Evolutionary conservation across 2,113 vertebrate species (phyloP).

Genomic region (Dendropsophus ebraccatus): DNA sequence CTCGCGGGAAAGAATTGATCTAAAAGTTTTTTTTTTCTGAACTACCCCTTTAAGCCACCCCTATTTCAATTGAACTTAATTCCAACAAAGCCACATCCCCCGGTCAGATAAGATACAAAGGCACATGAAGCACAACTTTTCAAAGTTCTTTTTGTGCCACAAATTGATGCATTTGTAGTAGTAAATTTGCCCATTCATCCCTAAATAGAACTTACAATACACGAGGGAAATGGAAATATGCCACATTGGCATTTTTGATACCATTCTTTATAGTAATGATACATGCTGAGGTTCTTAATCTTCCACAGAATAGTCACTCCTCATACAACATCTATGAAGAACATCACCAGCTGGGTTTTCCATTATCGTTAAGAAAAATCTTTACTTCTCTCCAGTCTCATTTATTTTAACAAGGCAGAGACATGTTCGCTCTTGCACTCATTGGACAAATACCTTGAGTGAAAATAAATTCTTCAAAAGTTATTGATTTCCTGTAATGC

Average conservation of each 20-base stretch:
- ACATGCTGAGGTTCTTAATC: background rate
- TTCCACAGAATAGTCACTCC: background rate
- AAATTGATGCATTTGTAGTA: too few species aligned
- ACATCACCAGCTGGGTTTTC: conserved; percentile 46
- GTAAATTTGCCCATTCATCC: too few species aligned
- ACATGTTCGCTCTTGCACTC: conserved; percentile 32
- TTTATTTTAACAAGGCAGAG: conserved; percentile 29
- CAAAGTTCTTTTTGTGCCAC: too few species aligned
- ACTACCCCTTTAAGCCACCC: too few species aligned
- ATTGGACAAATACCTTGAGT: conserved; percentile 17
- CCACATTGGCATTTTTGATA: background rate
- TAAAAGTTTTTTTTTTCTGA: too few species aligned
- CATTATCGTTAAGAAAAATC: conserved; percentile 47
- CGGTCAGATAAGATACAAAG: too few species aligned
- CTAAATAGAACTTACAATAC: background rate
- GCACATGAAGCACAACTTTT: too few species aligned
- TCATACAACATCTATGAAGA: background rate
- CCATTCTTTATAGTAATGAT: background rate
- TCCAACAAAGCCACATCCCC: too few species aligned
- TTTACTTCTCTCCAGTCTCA: conserved; percentile 40
- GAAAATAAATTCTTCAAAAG: conserved; percentile 36
- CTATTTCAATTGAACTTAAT: too few species aligned
- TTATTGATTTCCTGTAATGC: conserved; percentile 44
- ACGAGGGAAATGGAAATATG: background rate
- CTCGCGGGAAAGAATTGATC: too few species aligned